phyloP scores from a whole-genome alignment of 2,888 invertebrate species.

The Drosophila melanosoma region DNA sequence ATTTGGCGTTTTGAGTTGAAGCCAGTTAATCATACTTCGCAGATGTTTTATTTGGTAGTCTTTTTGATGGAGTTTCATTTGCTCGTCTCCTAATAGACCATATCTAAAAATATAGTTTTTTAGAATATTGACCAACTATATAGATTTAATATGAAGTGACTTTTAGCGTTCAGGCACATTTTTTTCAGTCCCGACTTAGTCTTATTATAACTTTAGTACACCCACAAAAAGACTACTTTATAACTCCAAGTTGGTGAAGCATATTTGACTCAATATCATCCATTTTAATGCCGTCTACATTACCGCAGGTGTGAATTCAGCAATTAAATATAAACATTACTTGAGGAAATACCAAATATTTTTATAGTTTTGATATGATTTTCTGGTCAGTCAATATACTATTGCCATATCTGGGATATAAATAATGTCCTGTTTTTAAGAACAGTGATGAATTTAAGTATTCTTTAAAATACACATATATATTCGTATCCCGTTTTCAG shows the following conservation, averaged over 20 bases:
- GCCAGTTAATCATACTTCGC: conserved; percentile 58
- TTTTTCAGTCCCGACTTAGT: not conserved
- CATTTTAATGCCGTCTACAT: conserved; percentile 40
- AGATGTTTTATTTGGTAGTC: conserved; percentile 14
- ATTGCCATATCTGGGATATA: not conserved
- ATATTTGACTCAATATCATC: conserved; percentile 27
- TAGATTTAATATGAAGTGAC: not conserved
- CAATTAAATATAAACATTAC: not conserved
- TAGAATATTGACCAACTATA: not conserved
- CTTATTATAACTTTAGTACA: not conserved
- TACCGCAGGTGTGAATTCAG: conserved; percentile 49
- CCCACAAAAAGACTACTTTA: conserved; percentile 17
- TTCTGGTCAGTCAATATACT: not conserved
- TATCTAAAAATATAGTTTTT: not conserved
- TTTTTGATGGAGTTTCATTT: not conserved
- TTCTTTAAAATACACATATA: not conserved
- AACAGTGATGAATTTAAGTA: not conserved
- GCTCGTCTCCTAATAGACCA: not conserved
- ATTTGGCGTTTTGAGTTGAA: conserved; percentile 78
- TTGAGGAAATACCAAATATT: not conserved
- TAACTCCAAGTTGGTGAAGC: conserved; percentile 22
- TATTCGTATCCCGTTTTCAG: not conserved
- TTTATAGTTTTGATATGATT: not conserved
- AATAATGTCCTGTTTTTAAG: not conserved
- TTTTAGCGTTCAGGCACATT: not conserved